These are phyloP conservation scores for Galago senegalensis DNA, from an alignment of 2,797 vertebrate genomes.

Conservation along the genomic window DNA sequence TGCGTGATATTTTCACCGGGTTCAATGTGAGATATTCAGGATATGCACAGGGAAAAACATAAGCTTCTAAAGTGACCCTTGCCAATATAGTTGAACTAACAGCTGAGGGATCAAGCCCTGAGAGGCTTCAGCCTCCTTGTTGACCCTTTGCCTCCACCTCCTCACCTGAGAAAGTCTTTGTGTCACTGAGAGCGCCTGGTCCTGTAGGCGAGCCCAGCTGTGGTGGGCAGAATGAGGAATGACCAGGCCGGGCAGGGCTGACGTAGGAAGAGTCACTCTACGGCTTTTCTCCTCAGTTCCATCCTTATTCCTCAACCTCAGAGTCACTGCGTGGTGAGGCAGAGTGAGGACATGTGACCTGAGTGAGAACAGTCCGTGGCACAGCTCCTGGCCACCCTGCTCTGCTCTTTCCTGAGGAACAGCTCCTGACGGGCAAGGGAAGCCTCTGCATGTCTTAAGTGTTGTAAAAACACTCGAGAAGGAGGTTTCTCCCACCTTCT, in stretches of 20 bases:
- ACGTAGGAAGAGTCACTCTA: fast-evolving
- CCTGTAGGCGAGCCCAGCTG: background rate
- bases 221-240: background rate
- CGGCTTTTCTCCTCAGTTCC: background rate
- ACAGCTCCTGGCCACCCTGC: no score
- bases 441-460: background rate
- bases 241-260: background rate
- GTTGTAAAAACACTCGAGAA: background rate
- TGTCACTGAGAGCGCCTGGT: background rate
- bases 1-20: background rate
- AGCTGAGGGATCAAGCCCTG: background rate
- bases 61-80: background rate
- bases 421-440: fast-evolving
- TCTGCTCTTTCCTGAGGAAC: background rate
- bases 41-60: background rate
- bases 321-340: background rate
- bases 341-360: fast-evolving
- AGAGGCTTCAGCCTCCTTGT: background rate
- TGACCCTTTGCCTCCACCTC: fast-evolving
- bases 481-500: background rate
- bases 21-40: background rate
- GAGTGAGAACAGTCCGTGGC: fast-evolving
- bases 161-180: background rate
- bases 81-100: background rate
- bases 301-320: background rate